These are phyloP conservation scores for Gasterosteus nipponicus DNA, from an alignment of 2,113 vertebrate species.

Conservation along the genomic window DNA sequence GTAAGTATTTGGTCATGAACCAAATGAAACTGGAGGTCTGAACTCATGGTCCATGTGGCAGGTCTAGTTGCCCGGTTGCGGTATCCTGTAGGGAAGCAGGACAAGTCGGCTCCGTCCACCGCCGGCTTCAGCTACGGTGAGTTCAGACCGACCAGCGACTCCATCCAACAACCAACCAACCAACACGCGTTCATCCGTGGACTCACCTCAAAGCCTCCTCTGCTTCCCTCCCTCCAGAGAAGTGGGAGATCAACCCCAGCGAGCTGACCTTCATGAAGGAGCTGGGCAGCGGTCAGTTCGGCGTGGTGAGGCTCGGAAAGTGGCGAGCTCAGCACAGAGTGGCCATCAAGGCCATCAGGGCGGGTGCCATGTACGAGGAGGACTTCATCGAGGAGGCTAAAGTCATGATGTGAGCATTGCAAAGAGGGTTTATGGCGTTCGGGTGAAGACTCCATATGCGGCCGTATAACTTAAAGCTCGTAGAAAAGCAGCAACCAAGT, in stretches of 20 bases:
- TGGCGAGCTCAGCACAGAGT: conserved; percentile 93
- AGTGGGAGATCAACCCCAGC: conserved; percentile 92
- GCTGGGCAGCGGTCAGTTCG: conserved; percentile 91
- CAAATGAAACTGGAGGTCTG: too few species aligned
- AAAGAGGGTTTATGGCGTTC: not conserved
- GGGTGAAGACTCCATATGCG: not conserved
- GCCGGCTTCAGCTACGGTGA: conserved; percentile 96
- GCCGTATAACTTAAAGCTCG: too few species aligned
- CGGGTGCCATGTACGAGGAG: conserved; percentile 94
- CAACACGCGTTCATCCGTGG: not conserved
- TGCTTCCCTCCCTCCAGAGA: conserved; percentile 77
- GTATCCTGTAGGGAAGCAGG: conserved; percentile 88
- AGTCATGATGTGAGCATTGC: conserved; percentile 91
- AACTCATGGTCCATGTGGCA: conserved; percentile 43
- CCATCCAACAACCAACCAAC: not conserved
- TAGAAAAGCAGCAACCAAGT: too few species aligned
- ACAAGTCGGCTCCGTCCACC: conserved; percentile 85
- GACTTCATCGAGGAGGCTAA: conserved; percentile 98
- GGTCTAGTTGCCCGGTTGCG: conserved; percentile 91
- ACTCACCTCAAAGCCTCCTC: not conserved
- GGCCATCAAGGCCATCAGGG: conserved; percentile 94
- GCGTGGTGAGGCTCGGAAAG: conserved; percentile 91
- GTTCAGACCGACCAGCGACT: not conserved
- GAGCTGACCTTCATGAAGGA: conserved; percentile 97
- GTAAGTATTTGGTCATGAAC: too few species aligned